Evolutionary conservation across 1,140 invertebrate species (phyloP).

Genomic region (Dinothrombium tinctorium): DNA sequence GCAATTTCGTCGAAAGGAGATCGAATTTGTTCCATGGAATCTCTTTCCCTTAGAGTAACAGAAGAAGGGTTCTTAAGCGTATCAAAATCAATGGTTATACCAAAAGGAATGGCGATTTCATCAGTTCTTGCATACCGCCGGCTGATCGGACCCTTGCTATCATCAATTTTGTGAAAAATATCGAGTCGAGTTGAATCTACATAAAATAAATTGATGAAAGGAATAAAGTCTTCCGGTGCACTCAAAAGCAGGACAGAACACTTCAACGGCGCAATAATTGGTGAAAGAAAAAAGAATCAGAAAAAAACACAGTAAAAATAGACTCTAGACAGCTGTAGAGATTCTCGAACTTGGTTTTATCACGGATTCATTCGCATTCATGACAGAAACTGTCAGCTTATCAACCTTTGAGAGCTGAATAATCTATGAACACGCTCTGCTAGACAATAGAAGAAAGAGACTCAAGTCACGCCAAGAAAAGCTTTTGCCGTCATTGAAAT

Average conservation of each 20-base stretch:
- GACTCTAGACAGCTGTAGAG: too few relatives aligned
- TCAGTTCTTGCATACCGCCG: constrained; percentile 71
- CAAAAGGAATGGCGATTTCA: constrained; percentile 96
- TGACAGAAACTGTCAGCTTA: too few relatives aligned
- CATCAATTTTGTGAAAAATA: constrained; percentile 84
- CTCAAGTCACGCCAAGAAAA: too few relatives aligned
- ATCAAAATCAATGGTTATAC: constrained; percentile 96
- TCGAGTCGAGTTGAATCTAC: constrained; percentile 44
- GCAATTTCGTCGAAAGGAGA: constrained; percentile 21
- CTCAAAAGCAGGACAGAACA: constrained; percentile 86
- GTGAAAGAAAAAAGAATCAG: constrained; percentile 70
- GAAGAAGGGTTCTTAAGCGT: constrained; percentile 51
- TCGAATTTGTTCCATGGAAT: constrained; percentile 81
- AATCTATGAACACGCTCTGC: too few relatives aligned
- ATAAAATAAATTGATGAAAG: constrained; percentile 60
- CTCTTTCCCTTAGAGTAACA: constrained; percentile 78
- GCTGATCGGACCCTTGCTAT: constrained; percentile 88
- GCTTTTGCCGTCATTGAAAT: too few relatives aligned
- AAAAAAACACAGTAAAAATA: too few relatives aligned
- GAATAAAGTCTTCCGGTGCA: constrained; percentile 58
- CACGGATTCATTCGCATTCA: too few relatives aligned
- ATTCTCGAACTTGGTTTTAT: too few relatives aligned
- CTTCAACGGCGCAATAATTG: constrained; percentile 78
- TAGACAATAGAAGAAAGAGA: too few relatives aligned
- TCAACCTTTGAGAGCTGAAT: too few relatives aligned